Conservation (phyloP, 2,113 vertebrate species). For the Eretmochelys imbricata region DNA sequence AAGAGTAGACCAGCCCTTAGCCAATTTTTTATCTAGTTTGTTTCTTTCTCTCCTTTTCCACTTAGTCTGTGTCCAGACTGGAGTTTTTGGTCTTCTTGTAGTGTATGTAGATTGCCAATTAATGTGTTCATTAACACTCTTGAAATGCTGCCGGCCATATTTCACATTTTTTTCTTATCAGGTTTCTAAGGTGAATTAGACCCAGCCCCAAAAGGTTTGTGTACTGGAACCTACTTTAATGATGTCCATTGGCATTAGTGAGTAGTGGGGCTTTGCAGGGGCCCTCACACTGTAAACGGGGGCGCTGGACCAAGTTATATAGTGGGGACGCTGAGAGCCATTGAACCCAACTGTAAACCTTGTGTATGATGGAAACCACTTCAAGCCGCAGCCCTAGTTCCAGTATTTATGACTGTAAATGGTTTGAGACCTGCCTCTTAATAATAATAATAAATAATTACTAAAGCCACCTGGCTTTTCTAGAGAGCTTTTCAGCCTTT, state of each 20-base stretch:
- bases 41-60: background rate
- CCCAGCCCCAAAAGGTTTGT: slow-evolving; percentile 13
- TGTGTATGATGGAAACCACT: too few species aligned
- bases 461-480: background rate
- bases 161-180: background rate
- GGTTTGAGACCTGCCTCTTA: background rate
- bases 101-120: slow-evolving; percentile 1
- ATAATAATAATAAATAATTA: background rate
- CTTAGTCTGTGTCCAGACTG: background rate
- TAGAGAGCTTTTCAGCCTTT: background rate
- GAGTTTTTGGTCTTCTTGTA: background rate
- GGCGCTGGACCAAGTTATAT: too few species aligned
- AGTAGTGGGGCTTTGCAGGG: background rate
- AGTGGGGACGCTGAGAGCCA: too few species aligned
- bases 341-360: too few species aligned
- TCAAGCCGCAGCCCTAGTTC: too few species aligned
- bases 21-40: too few species aligned
- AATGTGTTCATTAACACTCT: background rate
- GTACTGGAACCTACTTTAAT: background rate
- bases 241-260: background rate
- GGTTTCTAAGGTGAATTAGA: background rate
- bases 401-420: background rate
- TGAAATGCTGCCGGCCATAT: background rate
- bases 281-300: background rate
- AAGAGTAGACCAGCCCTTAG: background rate